Base-by-base conservation (phyloP, 2,888 invertebrate species). In the Campopleginae sp. region DNA sequence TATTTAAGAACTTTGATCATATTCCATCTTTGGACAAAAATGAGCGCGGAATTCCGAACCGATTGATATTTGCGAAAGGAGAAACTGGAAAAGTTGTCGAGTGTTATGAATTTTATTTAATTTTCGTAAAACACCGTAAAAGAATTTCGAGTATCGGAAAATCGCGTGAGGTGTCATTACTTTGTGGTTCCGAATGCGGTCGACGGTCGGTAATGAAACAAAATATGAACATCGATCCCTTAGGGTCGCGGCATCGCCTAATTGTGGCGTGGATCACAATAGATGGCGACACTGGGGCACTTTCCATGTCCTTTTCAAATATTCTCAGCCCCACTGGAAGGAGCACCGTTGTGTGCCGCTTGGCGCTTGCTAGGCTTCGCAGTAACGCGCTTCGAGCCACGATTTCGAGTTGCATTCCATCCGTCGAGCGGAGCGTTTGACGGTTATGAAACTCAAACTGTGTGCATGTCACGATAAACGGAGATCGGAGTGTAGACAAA, bases 341-440 rank as follows among this genome's bases (percentile, higher is more conserved):
- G 71, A 46, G 46, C 79, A 46, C 71, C 44, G 23, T 61, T 19
- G 76, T 63, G 38, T 44, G 33, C 76, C 63, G 33, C 76, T 76
- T 44, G 33, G 65, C 63, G 33, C 76, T 76, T 76, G 44, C 10
- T 48, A 48, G 51, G 72, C 68, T 78, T 68, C 82, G 70, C 51
- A 72, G 80, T 77, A 88, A 81, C 81, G 82, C 87, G 86, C 81
- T 81, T 71, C 72, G 66, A 82, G 84, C 81, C 83, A 74, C 85
- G 86, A 89, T 90, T 90, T 91, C 88, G 88, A 90, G 88, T 88
- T 88, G 89, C 89, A 87, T 90, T 88, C 89, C 89, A 86, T 87
- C 84, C 84, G 66, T 86, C 83, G 86, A 87, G 84, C 88, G 82
- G 86, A 85, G 87, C 88, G 86, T 86, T 83, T 81, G 85, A 87